Evolutionary conservation across 2,888 invertebrate species (phyloP).

Genomic region (Andricus curvator): DNA sequence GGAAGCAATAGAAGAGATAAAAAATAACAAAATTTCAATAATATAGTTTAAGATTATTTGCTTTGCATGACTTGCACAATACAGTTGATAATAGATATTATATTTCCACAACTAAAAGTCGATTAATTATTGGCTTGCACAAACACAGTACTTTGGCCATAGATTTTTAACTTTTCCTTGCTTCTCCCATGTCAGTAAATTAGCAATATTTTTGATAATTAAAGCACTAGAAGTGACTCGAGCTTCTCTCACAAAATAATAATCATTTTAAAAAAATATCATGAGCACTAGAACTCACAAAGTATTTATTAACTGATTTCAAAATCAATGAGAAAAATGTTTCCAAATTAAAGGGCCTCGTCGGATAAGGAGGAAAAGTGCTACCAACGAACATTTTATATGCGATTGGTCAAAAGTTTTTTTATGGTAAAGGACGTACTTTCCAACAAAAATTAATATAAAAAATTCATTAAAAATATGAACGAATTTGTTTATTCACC

Average conservation of each 20-base stretch:
- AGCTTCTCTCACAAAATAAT: neutral
- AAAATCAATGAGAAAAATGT: neutral
- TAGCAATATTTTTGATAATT: neutral
- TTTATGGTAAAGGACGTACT: neutral
- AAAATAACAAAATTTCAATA: neutral
- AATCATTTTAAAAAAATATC: neutral
- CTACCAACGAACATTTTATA: neutral
- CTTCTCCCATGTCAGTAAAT: constrained; percentile 20
- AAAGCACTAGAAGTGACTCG: constrained; percentile 9
- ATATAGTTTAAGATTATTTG: neutral
- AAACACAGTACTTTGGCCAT: constrained; percentile 35
- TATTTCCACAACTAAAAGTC: neutral
- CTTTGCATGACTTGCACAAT: constrained; percentile 39
- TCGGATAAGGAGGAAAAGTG: neutral
- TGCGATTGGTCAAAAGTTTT: neutral
- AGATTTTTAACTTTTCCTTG: constrained; percentile 33
- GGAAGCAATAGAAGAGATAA: no score
- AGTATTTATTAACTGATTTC: neutral
- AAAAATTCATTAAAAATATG: neutral
- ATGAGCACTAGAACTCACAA: neutral
- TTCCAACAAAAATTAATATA: neutral
- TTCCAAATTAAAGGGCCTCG: neutral
- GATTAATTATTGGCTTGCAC: constrained; percentile 37
- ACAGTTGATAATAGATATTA: constrained; percentile 3
- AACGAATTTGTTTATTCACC: no score